Evolutionary conservation across 2,113 vertebrate genomes (phyloP).

Genomic region (Leptocoma aspasia): DNA sequence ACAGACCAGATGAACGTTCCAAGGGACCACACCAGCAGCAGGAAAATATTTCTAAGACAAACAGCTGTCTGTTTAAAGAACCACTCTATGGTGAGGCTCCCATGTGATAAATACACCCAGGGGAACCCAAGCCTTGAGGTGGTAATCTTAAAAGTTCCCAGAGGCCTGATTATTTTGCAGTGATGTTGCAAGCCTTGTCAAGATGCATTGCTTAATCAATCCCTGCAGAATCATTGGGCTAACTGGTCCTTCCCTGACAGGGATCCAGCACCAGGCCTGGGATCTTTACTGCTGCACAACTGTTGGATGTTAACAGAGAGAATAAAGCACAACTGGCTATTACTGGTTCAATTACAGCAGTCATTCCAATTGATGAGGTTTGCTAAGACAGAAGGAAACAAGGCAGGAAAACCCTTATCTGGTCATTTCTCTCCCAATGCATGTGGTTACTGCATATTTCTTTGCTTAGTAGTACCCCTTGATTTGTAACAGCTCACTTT

Average conservation of each 20-base stretch:
- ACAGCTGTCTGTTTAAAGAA: neutral
- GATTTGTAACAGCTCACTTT: neutral
- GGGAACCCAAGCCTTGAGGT: constrained; percentile 9
- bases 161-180: constrained; percentile 51
- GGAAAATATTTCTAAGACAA: neutral
- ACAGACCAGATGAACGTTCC: neutral
- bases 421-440: neutral
- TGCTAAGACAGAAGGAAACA: neutral
- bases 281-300: neutral
- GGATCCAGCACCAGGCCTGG: neutral
- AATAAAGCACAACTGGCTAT: constrained; percentile 12
- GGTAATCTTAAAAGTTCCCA: constrained; percentile 38
- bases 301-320: neutral
- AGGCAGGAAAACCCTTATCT: neutral
- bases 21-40: neutral
- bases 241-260: neutral
- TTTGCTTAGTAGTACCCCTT: neutral
- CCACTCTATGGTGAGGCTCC: neutral
- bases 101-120: constrained; percentile 22
- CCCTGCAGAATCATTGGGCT: neutral
- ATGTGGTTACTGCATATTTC: neutral
- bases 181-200: neutral
- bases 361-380: constrained; percentile 13
- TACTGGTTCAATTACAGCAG: neutral
- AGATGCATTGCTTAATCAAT: constrained; percentile 52